Base-by-base conservation (phyloP, 2,888 invertebrate genomes). In the Thymelicus sylvestris region DNA sequence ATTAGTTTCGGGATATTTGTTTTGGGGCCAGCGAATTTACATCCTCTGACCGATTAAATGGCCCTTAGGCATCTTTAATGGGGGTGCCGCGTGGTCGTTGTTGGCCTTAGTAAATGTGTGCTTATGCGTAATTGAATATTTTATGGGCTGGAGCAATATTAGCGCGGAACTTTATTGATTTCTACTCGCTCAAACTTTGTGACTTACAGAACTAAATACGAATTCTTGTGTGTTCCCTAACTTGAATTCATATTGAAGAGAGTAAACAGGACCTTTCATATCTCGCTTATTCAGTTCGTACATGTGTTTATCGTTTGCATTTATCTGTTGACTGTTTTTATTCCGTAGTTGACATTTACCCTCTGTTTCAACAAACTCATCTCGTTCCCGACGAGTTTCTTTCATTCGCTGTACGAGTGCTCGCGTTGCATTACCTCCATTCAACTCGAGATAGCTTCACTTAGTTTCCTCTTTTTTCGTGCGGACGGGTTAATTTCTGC, bases 311-410 rank as follows among this genome's bases (percentile, higher is more conserved):
- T 92, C 93, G 86, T 93, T 88, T 89, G 89, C 92, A 91, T 93
- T 93, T 93, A 91, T 93, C 92, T 93, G 93, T 93, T 93, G 93
- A 93, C 93, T 90, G 92, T 93, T 93, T 93, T 89, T 92, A 93
- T 93, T 93, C 92, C 88, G 82, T 84, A 82, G 92, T 92, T 92
- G 91, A 92, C 93, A 89, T 92, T 91, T 88, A 89, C 93, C 92
- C 93, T 91, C 91, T 89, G 88, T 90, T 88, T 86, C 91, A 91
- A 91, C 90, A 91, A 85, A 83, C 88, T 82, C 83, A 80, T 83
- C 85, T 83, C 85, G 85, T 84, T 84, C 81, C 82, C 84, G 80
- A 86, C 86, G 87, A 92, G 88, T 93, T 93, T 93, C 92, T 93
- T 93, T 93, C 90, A 92, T 92, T 93, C 91, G 82, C 79, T 80